Evolutionary conservation across 2,888 invertebrate species (phyloP).

Genomic region (Tetranychus truncatus): DNA sequence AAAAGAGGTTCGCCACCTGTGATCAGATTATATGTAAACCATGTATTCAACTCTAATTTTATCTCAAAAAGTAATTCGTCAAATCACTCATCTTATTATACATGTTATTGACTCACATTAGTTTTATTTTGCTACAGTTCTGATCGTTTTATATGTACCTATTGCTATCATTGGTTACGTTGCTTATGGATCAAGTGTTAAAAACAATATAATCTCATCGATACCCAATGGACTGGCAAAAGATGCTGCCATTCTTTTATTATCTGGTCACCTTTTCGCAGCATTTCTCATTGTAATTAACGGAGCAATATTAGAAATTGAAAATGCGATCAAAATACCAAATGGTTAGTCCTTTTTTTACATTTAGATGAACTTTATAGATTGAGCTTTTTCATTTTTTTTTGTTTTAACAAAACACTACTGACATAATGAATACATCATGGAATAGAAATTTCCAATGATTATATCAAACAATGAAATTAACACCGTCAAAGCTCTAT

Average conservation of each 20-base stretch:
- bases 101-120: not conserved
- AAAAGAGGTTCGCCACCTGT: not conserved
- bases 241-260: constrained; percentile 42
- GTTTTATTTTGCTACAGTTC: constrained; percentile 24
- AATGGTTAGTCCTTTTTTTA: constrained; percentile 42
- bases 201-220: constrained; percentile 55
- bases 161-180: constrained; percentile 48
- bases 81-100: too few species aligned
- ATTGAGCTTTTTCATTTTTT: too few species aligned
- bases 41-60: too few species aligned
- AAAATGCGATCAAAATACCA: constrained; percentile 52
- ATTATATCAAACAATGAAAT: not conserved
- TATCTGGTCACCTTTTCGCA: constrained; percentile 46
- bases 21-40: not conserved
- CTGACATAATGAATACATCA: too few species aligned
- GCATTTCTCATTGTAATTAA: constrained; percentile 52
- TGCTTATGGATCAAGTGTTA: constrained; percentile 46
- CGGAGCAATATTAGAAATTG: constrained; percentile 57
- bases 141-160: constrained; percentile 47
- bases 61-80: too few species aligned
- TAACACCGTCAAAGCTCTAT: not conserved
- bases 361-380: not conserved
- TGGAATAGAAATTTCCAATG: not conserved
- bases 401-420: too few species aligned
- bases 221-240: constrained; percentile 41